Conservation (phyloP, 2,113 vertebrate genomes). For the Verasper variegatus region DNA sequence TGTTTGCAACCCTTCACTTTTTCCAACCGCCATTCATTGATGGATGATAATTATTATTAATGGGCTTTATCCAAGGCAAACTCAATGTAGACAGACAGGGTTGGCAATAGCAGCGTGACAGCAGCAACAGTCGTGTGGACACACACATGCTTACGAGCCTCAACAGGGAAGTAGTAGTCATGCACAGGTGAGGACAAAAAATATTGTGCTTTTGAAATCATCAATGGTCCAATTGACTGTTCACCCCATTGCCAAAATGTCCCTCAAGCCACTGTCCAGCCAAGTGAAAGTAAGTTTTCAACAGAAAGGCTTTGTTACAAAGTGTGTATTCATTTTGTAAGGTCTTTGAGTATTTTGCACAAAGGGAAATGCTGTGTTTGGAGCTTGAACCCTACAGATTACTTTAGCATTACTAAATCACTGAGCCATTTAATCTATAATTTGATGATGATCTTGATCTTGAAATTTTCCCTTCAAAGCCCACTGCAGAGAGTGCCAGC, state of each 20-base stretch:
- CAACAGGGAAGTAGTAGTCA: too few species aligned
- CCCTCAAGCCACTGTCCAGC: background rate
- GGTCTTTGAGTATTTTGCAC: background rate
- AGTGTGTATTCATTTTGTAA: background rate
- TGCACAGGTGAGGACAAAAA: background rate
- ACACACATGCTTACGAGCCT: background rate
- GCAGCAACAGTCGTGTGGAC: background rate
- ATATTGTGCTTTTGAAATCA: background rate
- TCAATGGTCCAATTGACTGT: background rate
- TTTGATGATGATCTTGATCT: background rate
- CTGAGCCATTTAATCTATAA: background rate
- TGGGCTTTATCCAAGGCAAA: background rate
- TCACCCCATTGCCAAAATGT: too few species aligned
- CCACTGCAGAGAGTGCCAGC: slow-evolving; percentile 7
- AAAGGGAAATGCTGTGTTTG: background rate
- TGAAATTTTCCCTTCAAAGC: slow-evolving; percentile 45
- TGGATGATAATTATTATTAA: background rate
- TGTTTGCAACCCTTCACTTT: background rate
- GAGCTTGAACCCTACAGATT: background rate
- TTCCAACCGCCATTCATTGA: background rate
- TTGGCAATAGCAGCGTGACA: background rate
- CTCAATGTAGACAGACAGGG: background rate
- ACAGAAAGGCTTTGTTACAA: background rate
- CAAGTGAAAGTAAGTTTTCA: background rate
- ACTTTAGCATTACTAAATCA: background rate